Percentiles rank a stretch among this genome's conserved stretches.
These are phyloP conservation scores for Burhinus bistriatus DNA, from an alignment of 2,113 vertebrate species.

Conservation along the genomic window DNA sequence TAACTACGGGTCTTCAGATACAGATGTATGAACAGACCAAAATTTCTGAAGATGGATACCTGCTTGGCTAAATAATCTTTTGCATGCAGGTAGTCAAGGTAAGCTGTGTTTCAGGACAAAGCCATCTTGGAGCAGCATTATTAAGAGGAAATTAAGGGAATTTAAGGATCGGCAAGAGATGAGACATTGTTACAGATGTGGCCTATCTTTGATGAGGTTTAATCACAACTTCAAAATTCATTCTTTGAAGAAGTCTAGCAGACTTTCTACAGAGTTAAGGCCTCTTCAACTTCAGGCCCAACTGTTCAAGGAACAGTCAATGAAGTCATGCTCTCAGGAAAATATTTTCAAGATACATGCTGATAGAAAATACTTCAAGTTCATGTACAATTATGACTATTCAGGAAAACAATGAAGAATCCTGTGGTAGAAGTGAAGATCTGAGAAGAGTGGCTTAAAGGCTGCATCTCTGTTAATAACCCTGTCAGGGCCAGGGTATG, in stretches of 20 bases:
- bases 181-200: not conserved
- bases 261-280: not conserved
- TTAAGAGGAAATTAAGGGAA: not conserved
- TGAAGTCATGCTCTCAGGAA: not conserved
- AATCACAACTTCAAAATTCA: not conserved
- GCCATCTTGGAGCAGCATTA: not conserved
- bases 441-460: not conserved
- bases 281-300: not conserved
- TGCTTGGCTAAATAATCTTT: not conserved
- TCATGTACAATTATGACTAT: not conserved
- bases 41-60: not conserved
- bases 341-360: not conserved
- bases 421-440: not conserved
- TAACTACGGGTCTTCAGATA: not conserved
- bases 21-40: not conserved
- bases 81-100: not conserved
- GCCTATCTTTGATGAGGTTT: not conserved
- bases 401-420: not conserved
- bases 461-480: not conserved
- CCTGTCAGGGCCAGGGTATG: not conserved
- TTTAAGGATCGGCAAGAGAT: not conserved
- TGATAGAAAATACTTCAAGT: not conserved
- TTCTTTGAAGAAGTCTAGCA: not conserved
- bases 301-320: not conserved
- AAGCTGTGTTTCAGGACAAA: not conserved